phyloP scores from a whole-genome alignment of 2,113 vertebrate genomes.

The Triplophysa dalaica region DNA sequence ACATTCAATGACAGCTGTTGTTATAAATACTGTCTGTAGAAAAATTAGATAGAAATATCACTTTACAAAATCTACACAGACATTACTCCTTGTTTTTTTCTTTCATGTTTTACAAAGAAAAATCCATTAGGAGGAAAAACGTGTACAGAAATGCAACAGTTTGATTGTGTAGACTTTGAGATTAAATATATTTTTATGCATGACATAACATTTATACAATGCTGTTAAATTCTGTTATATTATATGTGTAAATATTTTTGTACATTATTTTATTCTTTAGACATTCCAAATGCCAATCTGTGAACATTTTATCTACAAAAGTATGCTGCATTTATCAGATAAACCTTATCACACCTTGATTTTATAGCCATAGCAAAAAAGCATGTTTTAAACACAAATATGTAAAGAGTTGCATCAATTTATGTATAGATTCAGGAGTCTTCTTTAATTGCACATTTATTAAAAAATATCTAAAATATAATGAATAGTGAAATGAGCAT shows the following conservation, averaged over 20 bases:
- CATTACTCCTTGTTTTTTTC: conserved; percentile 16
- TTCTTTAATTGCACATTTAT: neutral
- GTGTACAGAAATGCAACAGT: conserved; percentile 3
- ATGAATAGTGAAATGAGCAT: too few relatives aligned
- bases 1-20: conserved; percentile 87
- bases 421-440: too few relatives aligned
- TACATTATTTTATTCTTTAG: neutral
- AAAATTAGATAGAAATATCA: conserved; percentile 91
- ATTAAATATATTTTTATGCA: neutral
- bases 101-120: conserved; percentile 44
- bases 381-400: too few relatives aligned
- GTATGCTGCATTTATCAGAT: neutral
- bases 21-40: conserved; percentile 90
- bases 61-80: conserved; percentile 94
- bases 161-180: neutral
- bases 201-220: neutral
- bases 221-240: neutral
- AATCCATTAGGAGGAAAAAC: neutral
- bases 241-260: neutral
- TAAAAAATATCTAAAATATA: neutral
- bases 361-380: too few relatives aligned
- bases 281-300: neutral
- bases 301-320: neutral
- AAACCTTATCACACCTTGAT: neutral
- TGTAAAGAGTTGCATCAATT: too few relatives aligned